phyloP scores from a whole-genome alignment of 2,113 vertebrate genomes.

The Thomomys bottae region DNA sequence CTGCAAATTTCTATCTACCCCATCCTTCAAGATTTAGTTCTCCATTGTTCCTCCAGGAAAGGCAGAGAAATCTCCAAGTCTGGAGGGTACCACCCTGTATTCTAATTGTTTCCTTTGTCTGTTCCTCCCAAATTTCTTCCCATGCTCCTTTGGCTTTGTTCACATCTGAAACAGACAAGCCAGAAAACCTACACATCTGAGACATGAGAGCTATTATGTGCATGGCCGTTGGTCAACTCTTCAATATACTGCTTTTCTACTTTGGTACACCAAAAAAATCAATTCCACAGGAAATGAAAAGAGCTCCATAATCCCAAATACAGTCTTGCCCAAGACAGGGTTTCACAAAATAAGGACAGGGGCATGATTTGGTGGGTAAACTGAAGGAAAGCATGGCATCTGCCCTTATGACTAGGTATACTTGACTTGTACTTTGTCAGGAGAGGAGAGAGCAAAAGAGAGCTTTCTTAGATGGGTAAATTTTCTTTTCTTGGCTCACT shows the following conservation, averaged over 20 bases:
- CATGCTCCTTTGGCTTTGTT: background rate
- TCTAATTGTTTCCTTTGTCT: background rate
- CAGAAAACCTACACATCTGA: background rate
- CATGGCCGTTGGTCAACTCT: background rate
- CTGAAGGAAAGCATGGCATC: background rate
- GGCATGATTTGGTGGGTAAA: background rate
- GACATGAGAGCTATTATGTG: background rate
- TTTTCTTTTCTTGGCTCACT: conserved; percentile 25
- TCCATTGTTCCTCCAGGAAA: background rate
- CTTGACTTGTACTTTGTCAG: background rate
- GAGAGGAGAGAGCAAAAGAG: background rate
- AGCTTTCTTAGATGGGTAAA: background rate
- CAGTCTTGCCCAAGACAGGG: background rate
- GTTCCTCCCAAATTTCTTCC: background rate
- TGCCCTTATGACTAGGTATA: background rate
- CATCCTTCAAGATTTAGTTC: background rate
- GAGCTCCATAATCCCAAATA: background rate
- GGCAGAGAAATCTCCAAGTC: background rate
- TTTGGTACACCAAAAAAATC: background rate
- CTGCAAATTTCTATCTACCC: background rate
- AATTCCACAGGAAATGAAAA: conserved; percentile 28
- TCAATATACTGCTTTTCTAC: conserved; percentile 12
- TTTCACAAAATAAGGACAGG: background rate
- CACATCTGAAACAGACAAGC: background rate
- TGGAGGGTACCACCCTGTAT: background rate